Evolutionary conservation across 2,797 vertebrate genomes (phyloP).

Genomic region (Dendrocincla tyrannina): DNA sequence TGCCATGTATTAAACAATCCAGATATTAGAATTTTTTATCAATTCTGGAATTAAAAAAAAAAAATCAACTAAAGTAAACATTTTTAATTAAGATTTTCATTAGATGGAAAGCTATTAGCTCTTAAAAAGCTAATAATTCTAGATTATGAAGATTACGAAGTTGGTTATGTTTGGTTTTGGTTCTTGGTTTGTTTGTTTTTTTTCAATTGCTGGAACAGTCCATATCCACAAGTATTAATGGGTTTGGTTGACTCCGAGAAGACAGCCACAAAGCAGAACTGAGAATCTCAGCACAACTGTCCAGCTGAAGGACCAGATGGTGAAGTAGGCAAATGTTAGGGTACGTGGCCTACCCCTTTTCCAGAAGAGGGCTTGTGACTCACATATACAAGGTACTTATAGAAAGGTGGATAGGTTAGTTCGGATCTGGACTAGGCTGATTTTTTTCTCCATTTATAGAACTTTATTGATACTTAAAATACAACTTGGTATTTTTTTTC

Average conservation of each 20-base stretch:
- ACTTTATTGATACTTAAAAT: not conserved
- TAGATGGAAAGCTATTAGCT: conserved; percentile 2
- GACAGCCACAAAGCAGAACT: not conserved
- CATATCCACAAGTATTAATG: not conserved
- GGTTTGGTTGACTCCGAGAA: not conserved
- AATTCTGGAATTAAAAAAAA: conserved; percentile 37
- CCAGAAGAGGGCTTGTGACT: not conserved
- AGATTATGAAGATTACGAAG: not conserved
- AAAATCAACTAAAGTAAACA: conserved; percentile 12
- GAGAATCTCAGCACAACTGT: not conserved
- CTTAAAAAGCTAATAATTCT: not conserved
- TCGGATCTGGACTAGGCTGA: not conserved
- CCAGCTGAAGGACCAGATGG: not conserved
- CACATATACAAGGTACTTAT: not conserved
- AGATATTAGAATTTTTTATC: conserved; percentile 68
- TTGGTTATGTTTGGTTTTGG: not conserved
- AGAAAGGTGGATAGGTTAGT: not conserved
- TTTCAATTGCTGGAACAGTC: not conserved
- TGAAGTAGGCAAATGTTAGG: not conserved
- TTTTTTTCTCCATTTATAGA: not conserved
- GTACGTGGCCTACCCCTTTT: not conserved
- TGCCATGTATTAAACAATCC: conserved; percentile 74
- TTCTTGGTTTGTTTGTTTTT: not conserved
- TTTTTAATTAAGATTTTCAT: conserved; percentile 69
- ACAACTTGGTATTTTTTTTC: not conserved